Evolutionary conservation across 2,888 invertebrate genomes (phyloP).

Genomic region (Erebia palarica): DNA sequence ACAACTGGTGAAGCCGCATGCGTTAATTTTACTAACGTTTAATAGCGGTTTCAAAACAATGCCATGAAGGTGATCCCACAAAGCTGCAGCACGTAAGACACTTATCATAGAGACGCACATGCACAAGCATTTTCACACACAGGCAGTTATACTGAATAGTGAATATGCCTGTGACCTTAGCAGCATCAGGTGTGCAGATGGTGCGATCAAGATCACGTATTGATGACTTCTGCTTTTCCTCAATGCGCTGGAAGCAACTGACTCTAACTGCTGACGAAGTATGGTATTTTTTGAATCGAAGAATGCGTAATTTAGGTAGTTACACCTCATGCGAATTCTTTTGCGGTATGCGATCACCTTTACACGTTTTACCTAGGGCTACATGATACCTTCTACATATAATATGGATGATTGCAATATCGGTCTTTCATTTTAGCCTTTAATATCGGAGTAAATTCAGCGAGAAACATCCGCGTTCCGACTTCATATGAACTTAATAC

Average conservation of each 20-base stretch:
- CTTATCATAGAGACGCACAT: too few species aligned
- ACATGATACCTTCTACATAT: neutral
- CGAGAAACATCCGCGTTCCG: conserved; percentile 24
- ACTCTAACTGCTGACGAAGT: too few species aligned
- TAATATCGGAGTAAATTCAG: conserved; percentile 15
- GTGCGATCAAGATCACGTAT: too few species aligned
- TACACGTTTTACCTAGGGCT: neutral
- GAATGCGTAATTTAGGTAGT: too few species aligned
- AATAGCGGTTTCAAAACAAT: conserved; percentile 12
- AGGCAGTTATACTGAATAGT: too few species aligned
- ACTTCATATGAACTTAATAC: conserved; percentile 49
- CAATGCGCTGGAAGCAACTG: too few species aligned
- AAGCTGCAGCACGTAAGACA: too few species aligned
- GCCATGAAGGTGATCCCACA: neutral
- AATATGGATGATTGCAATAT: conserved; percentile 1
- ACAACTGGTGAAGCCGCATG: neutral
- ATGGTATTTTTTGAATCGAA: too few species aligned
- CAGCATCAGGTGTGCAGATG: too few species aligned
- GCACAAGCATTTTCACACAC: too few species aligned
- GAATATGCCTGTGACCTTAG: too few species aligned
- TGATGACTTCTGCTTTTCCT: too few species aligned
- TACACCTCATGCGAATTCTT: neutral
- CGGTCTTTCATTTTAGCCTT: conserved; percentile 11
- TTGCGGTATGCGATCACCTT: neutral
- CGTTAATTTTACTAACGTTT: conserved; percentile 22